A percentile compares a stretch with the other conserved stretches of the same genome.
Conservation (phyloP, 1,140 invertebrate genomes). For the Zeugodacus cucurbitae region DNA sequence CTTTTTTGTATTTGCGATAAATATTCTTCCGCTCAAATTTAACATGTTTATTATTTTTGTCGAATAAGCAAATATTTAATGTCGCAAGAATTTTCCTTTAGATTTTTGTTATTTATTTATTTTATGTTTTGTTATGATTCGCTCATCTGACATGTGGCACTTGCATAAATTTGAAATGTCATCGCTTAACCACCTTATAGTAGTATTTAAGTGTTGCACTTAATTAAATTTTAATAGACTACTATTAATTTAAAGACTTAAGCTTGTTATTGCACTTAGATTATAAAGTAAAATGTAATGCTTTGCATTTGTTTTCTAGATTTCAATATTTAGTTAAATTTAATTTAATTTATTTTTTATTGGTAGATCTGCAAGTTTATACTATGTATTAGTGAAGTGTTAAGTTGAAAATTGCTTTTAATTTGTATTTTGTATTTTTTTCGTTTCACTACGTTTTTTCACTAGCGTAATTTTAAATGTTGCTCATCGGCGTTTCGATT, state of each 20-base stretch:
- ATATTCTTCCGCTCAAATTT: not conserved
- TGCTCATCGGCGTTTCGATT: not conserved
- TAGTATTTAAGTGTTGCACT: not conserved
- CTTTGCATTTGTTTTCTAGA: constrained; percentile 22
- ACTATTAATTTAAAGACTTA: constrained; percentile 18
- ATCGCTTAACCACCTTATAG: not conserved
- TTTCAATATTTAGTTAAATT: not conserved
- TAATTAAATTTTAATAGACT: not conserved
- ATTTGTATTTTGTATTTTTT: not conserved
- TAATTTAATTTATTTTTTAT: not conserved
- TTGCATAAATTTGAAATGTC: not conserved
- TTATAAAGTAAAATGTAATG: constrained; percentile 31
- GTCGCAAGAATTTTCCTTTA: too few species aligned
- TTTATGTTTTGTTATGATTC: not conserved
- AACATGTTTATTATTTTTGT: too few species aligned
- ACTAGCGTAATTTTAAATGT: not conserved
- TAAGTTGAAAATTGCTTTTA: not conserved
- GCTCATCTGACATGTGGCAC: not conserved
- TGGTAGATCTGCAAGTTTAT: not conserved
- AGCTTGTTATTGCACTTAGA: constrained; percentile 19
- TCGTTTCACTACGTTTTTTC: not conserved
- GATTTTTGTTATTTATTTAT: too few species aligned
- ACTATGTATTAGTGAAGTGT: not conserved
- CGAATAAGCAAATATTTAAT: too few species aligned
- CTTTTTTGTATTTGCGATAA: not conserved